Conservation (phyloP, 2,113 vertebrate genomes). For the Pristiophorus japonicus region DNA sequence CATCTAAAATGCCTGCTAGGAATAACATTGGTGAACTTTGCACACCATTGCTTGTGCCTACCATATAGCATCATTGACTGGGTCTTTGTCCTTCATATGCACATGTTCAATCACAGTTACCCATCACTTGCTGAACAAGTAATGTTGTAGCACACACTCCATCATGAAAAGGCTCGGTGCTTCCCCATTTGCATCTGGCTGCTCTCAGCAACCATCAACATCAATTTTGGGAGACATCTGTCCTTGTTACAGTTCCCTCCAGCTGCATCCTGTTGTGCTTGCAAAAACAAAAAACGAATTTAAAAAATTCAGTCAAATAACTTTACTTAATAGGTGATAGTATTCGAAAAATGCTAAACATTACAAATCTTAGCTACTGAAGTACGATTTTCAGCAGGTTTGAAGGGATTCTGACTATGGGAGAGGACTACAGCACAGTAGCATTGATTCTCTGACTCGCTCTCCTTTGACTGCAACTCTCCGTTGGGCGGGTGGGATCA, state of each 20-base stretch:
- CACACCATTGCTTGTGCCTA: background rate
- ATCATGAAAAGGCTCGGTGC: background rate
- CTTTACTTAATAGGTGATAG: background rate
- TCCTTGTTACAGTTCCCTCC: background rate
- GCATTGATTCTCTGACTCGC: background rate
- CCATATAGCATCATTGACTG: background rate
- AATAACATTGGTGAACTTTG: background rate
- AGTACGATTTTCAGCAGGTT: background rate
- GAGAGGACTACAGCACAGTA: background rate
- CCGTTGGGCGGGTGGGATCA: background rate
- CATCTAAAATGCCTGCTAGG: background rate
- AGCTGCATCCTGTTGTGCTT: conserved; percentile 12
- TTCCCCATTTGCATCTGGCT: background rate
- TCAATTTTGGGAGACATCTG: background rate
- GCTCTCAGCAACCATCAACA: background rate
- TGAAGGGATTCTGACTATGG: background rate
- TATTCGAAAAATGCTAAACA: background rate
- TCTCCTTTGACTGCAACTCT: background rate
- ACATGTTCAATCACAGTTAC: background rate
- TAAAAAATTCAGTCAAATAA: background rate
- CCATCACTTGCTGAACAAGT: background rate
- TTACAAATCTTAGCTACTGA: background rate
- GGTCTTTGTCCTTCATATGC: background rate
- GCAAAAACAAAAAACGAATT: background rate
- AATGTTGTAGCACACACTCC: background rate